These are phyloP conservation scores for Myotis vivesi DNA, from an alignment of 2,797 vertebrate genomes.

Conservation along the genomic window DNA sequence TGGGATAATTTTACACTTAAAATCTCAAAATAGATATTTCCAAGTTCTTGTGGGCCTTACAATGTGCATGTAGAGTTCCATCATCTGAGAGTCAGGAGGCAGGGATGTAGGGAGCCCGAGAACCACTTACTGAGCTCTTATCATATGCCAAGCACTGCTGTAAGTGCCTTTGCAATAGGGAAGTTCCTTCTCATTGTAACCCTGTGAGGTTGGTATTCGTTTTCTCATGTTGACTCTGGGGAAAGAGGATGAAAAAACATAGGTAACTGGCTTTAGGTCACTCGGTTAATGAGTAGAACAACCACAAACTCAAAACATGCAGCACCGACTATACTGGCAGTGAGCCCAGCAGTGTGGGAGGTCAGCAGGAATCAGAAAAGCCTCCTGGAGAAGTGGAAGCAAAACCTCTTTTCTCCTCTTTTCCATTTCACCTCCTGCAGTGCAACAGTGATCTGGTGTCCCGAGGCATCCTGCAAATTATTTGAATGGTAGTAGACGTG, in stretches of 20 bases:
- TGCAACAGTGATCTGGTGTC: not conserved
- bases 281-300: not conserved
- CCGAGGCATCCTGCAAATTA: not conserved
- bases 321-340: not conserved
- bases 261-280: not conserved
- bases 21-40: not conserved
- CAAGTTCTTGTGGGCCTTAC: not conserved
- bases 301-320: not conserved
- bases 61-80: not conserved
- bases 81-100: not conserved
- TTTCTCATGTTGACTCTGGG: not conserved
- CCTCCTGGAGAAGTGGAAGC: not conserved
- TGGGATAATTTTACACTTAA: not conserved
- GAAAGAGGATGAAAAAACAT: not conserved
- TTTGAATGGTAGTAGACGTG: not conserved
- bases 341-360: not conserved
- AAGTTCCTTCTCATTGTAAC: constrained; percentile 9
- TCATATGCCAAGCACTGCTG: not conserved
- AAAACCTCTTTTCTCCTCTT: not conserved
- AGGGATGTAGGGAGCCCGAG: not conserved
- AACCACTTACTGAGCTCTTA: not conserved
- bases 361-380: not conserved
- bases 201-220: not conserved
- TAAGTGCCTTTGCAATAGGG: not conserved
- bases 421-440: not conserved